These are phyloP conservation scores for Sebastes melanostomus DNA, from an alignment of 2,797 vertebrate species.

Conservation along the genomic window DNA sequence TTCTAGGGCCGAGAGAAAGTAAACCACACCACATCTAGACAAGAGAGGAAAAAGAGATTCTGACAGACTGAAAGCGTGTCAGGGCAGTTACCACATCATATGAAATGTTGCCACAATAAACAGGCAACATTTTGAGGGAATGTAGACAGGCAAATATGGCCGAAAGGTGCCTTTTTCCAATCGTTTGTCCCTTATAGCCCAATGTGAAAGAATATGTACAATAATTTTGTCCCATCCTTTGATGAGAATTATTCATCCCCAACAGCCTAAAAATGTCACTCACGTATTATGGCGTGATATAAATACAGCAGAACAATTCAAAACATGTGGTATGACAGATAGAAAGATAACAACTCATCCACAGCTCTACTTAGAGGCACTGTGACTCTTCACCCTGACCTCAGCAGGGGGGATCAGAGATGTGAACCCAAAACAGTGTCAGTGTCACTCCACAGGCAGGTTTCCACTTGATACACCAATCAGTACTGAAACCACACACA, in stretches of 20 bases:
- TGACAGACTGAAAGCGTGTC: slow-evolving; percentile 37
- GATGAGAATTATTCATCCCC: slow-evolving; percentile 18
- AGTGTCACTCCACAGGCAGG: slow-evolving; percentile 22
- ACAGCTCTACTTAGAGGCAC: slow-evolving; percentile 33
- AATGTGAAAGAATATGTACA: slow-evolving; percentile 48
- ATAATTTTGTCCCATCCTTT: slow-evolving; percentile 17
- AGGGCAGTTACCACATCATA: slow-evolving; percentile 47
- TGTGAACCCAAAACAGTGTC: neutral
- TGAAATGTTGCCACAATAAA: slow-evolving; percentile 32
- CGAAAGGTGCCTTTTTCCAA: neutral
- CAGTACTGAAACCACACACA: neutral
- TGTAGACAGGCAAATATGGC: slow-evolving; percentile 47
- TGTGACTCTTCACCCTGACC: slow-evolving; percentile 18
- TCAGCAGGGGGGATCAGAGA: neutral
- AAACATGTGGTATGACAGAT: slow-evolving; percentile 20
- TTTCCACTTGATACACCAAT: neutral
- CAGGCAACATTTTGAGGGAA: slow-evolving; percentile 55
- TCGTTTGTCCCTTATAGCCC: slow-evolving; percentile 46
- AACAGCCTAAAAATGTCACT: slow-evolving; percentile 32
- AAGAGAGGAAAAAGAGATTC: neutral
- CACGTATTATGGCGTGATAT: slow-evolving; percentile 17
- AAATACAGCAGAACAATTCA: slow-evolving; percentile 50
- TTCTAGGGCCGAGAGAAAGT: slow-evolving; percentile 10
- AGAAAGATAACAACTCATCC: slow-evolving; percentile 16
- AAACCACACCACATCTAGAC: slow-evolving; percentile 10